These are phyloP conservation scores for Achlya flavicornis DNA, from an alignment of 2,888 invertebrate species.

Conservation along the genomic window DNA sequence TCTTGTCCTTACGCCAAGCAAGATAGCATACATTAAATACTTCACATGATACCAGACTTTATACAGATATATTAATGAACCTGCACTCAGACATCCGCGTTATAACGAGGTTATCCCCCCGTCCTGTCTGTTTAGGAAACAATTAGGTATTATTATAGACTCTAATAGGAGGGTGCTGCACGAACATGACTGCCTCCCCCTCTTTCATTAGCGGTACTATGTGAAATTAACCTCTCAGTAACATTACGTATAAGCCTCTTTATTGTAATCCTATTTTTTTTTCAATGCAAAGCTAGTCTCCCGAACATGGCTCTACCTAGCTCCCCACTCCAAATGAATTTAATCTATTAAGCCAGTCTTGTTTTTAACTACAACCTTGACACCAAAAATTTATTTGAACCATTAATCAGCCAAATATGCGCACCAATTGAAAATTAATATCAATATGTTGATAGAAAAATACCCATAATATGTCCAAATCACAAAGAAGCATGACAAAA, in stretches of 20 bases:
- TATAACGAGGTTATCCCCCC: constrained; percentile 67
- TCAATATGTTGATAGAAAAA: too few species aligned
- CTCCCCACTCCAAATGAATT: too few species aligned
- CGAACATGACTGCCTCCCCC: constrained; percentile 12
- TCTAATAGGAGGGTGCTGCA: constrained; percentile 50
- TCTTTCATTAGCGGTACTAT: constrained; percentile 7
- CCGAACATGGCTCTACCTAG: too few species aligned
- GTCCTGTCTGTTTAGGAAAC: constrained; percentile 77
- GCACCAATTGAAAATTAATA: too few species aligned
- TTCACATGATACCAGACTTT: constrained; percentile 14
- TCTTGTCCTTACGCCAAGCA: too few species aligned
- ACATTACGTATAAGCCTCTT: neutral
- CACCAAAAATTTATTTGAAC: too few species aligned
- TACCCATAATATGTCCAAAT: too few species aligned
- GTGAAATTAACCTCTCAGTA: neutral
- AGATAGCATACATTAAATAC: neutral
- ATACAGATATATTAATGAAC: constrained; percentile 30
- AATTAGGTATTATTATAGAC: constrained; percentile 76
- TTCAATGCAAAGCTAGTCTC: neutral
- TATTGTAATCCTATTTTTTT: neutral
- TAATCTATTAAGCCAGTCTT: too few species aligned
- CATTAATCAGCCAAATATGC: too few species aligned
- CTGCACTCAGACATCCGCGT: constrained; percentile 38
- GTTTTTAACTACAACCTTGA: too few species aligned
- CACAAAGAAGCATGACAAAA: too few species aligned